Evolutionary conservation across 2,888 invertebrate genomes (phyloP).

Genomic region (Amblyjoppa fuscipennis): DNA sequence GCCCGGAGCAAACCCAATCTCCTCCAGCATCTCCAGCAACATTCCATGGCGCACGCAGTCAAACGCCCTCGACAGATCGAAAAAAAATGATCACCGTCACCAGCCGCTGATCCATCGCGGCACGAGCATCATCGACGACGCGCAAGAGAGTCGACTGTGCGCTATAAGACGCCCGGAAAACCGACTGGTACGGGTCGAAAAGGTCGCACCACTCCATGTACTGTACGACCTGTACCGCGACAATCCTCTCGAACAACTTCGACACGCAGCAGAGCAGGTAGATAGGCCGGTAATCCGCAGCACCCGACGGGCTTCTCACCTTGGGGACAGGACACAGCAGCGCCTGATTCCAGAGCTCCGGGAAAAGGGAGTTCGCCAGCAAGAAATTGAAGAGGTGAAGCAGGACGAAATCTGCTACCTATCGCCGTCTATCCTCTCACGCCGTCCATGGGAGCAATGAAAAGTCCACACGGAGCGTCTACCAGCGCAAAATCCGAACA

Average conservation of each 20-base stretch:
- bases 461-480: no score
- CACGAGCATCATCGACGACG: not conserved
- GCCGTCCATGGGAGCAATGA: no score
- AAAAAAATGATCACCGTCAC: not conserved
- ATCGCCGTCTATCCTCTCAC: no score
- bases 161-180: not conserved
- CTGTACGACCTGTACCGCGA: not conserved
- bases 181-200: not conserved
- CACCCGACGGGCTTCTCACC: not conserved
- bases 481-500: no score
- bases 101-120: not conserved
- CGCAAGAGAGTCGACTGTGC: not conserved
- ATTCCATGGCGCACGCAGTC: not conserved
- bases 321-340: constrained; percentile 11
- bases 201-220: not conserved
- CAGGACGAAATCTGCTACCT: not conserved
- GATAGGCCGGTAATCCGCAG: constrained; percentile 14
- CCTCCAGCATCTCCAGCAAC: not conserved
- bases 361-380: not conserved
- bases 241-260: not conserved
- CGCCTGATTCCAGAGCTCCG: not conserved
- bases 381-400: not conserved
- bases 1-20: no score
- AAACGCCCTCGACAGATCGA: not conserved
- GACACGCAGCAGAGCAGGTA: not conserved